These are phyloP conservation scores for Myotis daubentonii DNA, from an alignment of 2,797 vertebrate genomes.

Conservation along the genomic window DNA sequence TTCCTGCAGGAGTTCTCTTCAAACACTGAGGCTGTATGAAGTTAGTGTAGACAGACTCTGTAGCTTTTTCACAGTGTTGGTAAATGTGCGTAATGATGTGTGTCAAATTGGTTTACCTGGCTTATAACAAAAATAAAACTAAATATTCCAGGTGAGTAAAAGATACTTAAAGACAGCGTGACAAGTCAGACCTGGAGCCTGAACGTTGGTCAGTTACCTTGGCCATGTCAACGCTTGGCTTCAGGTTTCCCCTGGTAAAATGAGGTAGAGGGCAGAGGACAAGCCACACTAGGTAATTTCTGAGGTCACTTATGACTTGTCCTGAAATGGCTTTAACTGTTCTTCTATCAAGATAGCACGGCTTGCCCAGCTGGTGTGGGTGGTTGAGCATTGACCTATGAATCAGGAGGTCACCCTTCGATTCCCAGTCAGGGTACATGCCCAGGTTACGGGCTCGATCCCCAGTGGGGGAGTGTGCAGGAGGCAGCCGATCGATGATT, in stretches of 20 bases:
- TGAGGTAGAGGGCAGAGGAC: neutral
- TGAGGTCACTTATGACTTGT: neutral
- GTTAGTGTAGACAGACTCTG: neutral
- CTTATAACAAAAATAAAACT: neutral
- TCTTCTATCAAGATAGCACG: neutral
- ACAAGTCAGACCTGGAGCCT: neutral
- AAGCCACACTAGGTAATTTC: neutral
- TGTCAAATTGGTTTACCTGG: neutral
- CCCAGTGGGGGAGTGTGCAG: too few relatives aligned
- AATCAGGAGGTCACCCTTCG: too few relatives aligned
- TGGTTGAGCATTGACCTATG: too few relatives aligned
- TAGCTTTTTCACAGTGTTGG: neutral
- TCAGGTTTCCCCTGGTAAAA: neutral
- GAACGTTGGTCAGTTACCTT: neutral
- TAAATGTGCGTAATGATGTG: neutral
- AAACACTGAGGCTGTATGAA: neutral
- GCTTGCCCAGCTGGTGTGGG: neutral
- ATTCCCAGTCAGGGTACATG: too few relatives aligned
- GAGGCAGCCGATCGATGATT: too few relatives aligned
- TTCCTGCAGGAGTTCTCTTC: neutral
- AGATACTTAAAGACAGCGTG: neutral
- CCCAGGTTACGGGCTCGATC: too few relatives aligned
- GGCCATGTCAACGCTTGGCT: neutral
- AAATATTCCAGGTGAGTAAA: constrained; percentile 27
- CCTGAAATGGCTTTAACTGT: neutral